These are phyloP conservation scores for Martes martes DNA, from an alignment of 2,113 vertebrate species.

Conservation along the genomic window DNA sequence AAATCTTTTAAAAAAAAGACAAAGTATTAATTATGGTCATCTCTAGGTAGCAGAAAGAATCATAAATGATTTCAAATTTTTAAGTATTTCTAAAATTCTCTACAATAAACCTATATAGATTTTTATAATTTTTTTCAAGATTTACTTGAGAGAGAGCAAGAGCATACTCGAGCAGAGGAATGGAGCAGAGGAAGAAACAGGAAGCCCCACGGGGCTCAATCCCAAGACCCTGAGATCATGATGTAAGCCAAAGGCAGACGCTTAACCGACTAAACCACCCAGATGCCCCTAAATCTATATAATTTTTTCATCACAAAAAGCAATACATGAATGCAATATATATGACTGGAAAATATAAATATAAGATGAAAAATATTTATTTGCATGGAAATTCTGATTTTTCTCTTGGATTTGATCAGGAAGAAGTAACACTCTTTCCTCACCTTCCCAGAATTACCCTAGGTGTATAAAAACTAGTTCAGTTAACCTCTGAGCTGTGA, in stretches of 20 bases:
- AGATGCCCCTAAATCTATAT: neutral
- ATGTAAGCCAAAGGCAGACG: neutral
- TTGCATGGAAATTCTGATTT: constrained; percentile 23
- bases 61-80: neutral
- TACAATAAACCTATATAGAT: neutral
- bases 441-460: neutral
- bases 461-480: neutral
- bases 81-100: neutral
- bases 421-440: neutral
- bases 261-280: neutral
- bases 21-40: neutral
- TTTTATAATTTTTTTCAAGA: neutral
- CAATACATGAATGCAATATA: neutral
- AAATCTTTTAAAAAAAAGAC: neutral
- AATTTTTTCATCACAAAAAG: neutral
- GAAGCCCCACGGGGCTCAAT: neutral
- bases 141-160: neutral
- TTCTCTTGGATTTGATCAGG: neutral
- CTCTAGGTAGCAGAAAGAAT: neutral
- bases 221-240: neutral
- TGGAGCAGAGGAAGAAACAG: neutral
- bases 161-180: neutral
- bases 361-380: neutral
- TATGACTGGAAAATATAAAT: neutral
- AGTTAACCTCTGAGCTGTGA: neutral